phyloP scores from a whole-genome alignment of 2,113 vertebrate genomes.

The Rhizomys pruinosus region DNA sequence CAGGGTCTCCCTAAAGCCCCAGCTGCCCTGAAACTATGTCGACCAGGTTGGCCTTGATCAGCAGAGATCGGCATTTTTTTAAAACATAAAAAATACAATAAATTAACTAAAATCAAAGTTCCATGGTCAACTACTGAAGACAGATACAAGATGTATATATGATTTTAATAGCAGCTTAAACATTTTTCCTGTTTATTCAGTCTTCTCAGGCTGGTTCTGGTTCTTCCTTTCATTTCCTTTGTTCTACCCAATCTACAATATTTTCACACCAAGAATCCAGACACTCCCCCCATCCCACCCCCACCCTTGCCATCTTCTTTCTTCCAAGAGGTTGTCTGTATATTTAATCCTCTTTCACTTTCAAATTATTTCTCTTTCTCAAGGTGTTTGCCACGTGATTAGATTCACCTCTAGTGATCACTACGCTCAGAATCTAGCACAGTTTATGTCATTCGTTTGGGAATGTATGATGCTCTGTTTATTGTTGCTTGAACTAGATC shows the following conservation, averaged over 20 bases:
- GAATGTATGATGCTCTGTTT: background rate
- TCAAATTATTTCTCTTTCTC: background rate
- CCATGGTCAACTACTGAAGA: background rate
- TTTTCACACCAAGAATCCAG: background rate
- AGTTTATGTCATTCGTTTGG: background rate
- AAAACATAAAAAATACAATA: background rate
- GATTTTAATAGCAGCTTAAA: background rate
- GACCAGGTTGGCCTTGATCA: too few species aligned
- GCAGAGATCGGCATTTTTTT: too few species aligned
- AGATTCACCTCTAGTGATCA: background rate
- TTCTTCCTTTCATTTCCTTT: background rate
- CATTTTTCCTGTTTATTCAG: background rate
- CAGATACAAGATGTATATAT: too few species aligned
- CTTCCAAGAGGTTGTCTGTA: background rate
- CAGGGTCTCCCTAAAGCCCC: too few species aligned
- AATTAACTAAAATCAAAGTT: background rate
- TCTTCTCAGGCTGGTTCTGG: too few species aligned
- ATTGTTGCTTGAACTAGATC: background rate
- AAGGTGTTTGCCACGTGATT: background rate
- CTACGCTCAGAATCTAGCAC: background rate
- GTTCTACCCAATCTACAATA: background rate
- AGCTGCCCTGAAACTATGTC: too few species aligned
- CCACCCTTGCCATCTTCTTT: background rate
- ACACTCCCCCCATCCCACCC: too few species aligned
- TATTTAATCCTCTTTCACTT: background rate